Percentiles rank a stretch among this genome's conserved stretches.
phyloP scores from a whole-genome alignment of 1,140 invertebrate species.

The Alviniconcha marisindica region DNA sequence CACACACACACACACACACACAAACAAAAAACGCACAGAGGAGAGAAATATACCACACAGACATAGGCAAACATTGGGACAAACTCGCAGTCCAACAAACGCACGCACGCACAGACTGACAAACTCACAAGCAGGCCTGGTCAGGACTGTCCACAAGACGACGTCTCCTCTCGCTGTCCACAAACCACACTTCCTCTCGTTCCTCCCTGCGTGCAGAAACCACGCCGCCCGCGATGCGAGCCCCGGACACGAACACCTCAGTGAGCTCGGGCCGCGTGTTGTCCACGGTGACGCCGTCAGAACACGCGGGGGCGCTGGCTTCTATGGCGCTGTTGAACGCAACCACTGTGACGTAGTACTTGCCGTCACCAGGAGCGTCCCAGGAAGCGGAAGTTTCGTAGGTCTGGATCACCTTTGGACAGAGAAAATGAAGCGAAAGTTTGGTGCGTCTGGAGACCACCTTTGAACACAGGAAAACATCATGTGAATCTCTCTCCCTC shows the following conservation, averaged over 20 bases:
- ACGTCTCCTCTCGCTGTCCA: slow-evolving; percentile 34
- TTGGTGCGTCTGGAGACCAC: no score
- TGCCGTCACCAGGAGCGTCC: slow-evolving; percentile 39
- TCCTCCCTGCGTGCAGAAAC: slow-evolving; percentile 1
- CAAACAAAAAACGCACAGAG: no score
- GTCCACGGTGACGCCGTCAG: slow-evolving; percentile 56
- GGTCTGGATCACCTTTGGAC: slow-evolving; percentile 46
- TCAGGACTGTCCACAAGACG: slow-evolving; percentile 42
- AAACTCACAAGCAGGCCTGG: slow-evolving; percentile 49
- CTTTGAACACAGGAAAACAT: no score
- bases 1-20: no score
- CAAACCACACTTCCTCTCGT: slow-evolving; percentile 22
- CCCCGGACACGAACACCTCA: slow-evolving; percentile 44
- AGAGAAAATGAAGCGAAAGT: no score
- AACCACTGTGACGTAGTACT: slow-evolving; percentile 53
- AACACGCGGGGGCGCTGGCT: slow-evolving; percentile 52
- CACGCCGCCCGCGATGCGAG: slow-evolving; percentile 41
- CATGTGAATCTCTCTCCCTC: no score
- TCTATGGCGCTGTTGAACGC: slow-evolving; percentile 57
- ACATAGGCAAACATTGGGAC: no score
- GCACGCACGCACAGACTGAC: no score
- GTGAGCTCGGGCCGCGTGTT: slow-evolving; percentile 27
- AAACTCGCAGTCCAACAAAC: no score
- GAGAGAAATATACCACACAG: no score
- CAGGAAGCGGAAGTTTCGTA: slow-evolving; percentile 38